phyloP scores from a whole-genome alignment of 2,113 vertebrate genomes.

The Dasypus novemcinctus region DNA sequence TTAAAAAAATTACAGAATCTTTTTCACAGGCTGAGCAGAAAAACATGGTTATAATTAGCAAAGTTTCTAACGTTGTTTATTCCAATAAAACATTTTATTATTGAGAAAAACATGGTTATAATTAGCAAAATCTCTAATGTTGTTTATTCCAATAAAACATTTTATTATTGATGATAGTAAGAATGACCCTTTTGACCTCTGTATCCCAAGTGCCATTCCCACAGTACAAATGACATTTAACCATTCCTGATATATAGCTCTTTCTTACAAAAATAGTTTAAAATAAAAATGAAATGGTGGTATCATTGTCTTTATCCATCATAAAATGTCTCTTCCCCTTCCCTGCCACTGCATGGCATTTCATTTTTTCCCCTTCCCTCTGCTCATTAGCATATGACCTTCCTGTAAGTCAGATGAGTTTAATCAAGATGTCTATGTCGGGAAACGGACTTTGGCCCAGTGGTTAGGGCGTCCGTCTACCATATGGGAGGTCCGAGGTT shows the following conservation, averaged over 20 bases:
- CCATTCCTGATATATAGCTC: background rate
- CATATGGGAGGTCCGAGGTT: too few species aligned
- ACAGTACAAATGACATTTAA: conserved; percentile 5
- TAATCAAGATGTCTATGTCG: background rate
- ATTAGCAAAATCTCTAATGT: background rate
- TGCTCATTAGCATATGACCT: background rate
- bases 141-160: background rate
- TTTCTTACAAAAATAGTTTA: background rate
- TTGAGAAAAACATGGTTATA: background rate
- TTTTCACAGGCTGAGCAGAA: background rate
- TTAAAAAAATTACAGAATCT: too few species aligned
- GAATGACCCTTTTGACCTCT: background rate
- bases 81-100: background rate
- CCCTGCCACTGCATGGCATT: background rate
- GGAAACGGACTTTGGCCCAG: too few species aligned
- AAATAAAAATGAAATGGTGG: background rate
- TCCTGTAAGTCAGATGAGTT: background rate
- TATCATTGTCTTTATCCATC: background rate
- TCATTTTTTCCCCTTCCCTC: background rate
- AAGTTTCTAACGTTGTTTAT: background rate
- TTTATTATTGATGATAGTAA: background rate
- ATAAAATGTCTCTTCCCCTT: background rate
- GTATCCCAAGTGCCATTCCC: too few species aligned
- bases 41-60: background rate
- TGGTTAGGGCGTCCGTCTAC: too few species aligned